Conservation (phyloP, 1,140 invertebrate species). For the Telenomus remus region DNA sequence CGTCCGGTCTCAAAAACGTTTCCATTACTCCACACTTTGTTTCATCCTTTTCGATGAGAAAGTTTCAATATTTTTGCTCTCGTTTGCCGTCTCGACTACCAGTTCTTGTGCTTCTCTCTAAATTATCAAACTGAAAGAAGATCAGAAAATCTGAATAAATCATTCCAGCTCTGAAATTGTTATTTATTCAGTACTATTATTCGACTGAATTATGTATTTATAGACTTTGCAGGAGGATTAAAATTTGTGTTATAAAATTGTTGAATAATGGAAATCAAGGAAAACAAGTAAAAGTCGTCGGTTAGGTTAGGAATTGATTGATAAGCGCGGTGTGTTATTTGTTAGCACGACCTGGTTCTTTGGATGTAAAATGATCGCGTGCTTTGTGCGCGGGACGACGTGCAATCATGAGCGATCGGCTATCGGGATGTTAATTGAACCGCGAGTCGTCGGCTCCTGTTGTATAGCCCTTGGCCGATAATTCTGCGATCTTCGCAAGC, state of each 20-base stretch:
- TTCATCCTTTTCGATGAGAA: constrained; percentile 9
- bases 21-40: constrained; percentile 20
- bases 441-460: constrained; percentile 35
- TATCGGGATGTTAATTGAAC: constrained; percentile 56
- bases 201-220: not conserved
- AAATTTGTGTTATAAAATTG: too few species aligned
- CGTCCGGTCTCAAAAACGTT: constrained; percentile 55
- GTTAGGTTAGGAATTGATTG: constrained; percentile 27
- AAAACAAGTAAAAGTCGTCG: constrained; percentile 2
- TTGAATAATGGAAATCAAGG: not conserved
- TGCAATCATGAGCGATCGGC: constrained; percentile 50
- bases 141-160: too few species aligned
- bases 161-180: too few species aligned
- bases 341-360: constrained; percentile 15
- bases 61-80: not conserved
- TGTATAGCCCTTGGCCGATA: constrained; percentile 44
- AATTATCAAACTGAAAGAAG: too few species aligned
- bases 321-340: constrained; percentile 38
- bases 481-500: constrained; percentile 53
- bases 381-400: constrained; percentile 34
- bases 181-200: too few species aligned
- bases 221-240: too few species aligned
- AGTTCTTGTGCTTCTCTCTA: too few species aligned
- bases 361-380: constrained; percentile 32
- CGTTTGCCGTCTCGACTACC: too few species aligned